Evolutionary conservation across 2,797 vertebrate genomes (phyloP), one percentile per base, ranked within the genome.

Genomic region (Pangasius krempfi): DNA sequence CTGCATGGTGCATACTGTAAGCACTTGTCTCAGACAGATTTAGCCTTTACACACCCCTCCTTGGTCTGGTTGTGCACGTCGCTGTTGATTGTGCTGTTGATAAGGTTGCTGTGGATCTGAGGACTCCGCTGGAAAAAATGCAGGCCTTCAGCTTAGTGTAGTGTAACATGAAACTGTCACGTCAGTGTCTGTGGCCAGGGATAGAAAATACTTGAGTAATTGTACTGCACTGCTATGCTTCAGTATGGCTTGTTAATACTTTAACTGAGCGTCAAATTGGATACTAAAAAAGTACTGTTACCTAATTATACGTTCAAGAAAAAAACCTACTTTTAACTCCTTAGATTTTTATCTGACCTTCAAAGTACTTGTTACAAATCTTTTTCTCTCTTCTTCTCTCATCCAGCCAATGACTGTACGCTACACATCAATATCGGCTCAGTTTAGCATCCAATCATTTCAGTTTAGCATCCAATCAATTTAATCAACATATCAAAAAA

Each of bases 81-180:
- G 13, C 13, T 14, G 44, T 76, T 76, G 73, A 76, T 76, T n/a
- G 5, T 30, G 47, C 27, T 3, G 75, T 78, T 7, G 16, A 56
- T 58, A 80, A 37, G 52, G 16, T 37, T 80, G 30, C 47, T 54
- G 75, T 54, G 75, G 75, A 30, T 52, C 14, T 20, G 16, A 54
- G 22, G n/a, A 79, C 50, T 54, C n/a, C 50, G 54, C 14, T 16
- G 50, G 50, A 79, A 33, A 78, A 54, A 54, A 16, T 14, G 8
- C 50, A 58, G 54, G 18, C 50, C 16, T 54, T 52, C 13, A 27
- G 75, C n/a, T n/a, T n/a, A 52, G 40, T 75, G 20, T 1, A 78
- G n/a, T 52, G 78, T 80, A 58, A 80, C 52, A 58, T 80, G 76
- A 79, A 78, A 52, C 75, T 52, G 75, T 52, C n/a, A 54, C n/a